Percentiles rank a stretch among this genome's conserved stretches.
These are phyloP conservation scores for Dermochelys coriacea DNA, from an alignment of 2,797 vertebrate genomes.

Conservation along the genomic window DNA sequence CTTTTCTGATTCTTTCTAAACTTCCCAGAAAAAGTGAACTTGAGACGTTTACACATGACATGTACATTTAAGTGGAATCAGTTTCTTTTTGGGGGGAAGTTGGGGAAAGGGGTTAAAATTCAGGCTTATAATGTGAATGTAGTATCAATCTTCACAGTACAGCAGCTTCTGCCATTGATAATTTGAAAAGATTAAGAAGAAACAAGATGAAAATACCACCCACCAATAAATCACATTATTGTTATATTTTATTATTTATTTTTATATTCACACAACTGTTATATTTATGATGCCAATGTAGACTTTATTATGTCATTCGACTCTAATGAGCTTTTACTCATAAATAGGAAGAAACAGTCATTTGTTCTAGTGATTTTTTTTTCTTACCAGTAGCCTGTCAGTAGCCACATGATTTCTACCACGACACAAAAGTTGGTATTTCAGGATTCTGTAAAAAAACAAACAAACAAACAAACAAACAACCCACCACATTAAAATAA, in stretches of 20 bases:
- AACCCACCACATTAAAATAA: not conserved
- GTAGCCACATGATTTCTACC: constrained; percentile 33
- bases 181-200: not conserved
- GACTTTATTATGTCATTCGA: not conserved
- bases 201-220: not conserved
- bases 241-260: not conserved
- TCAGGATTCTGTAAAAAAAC: constrained; percentile 23
- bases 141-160: not conserved
- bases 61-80: not conserved
- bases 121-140: not conserved
- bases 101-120: not conserved
- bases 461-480: not conserved
- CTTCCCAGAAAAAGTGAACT: not conserved
- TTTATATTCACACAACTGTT: not conserved
- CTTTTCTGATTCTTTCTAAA: not conserved
- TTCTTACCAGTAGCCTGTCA: constrained; percentile 41
- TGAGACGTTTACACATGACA: not conserved
- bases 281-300: not conserved
- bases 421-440: not conserved
- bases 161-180: not conserved
- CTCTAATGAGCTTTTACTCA: not conserved
- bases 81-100: not conserved
- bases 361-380: not conserved
- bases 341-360: not conserved
- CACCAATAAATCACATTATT: not conserved